These are phyloP conservation scores for Eunapius fragilis DNA, from an alignment of 37 sponge, comb jelly and placozoan genomes.

Conservation along the genomic window DNA sequence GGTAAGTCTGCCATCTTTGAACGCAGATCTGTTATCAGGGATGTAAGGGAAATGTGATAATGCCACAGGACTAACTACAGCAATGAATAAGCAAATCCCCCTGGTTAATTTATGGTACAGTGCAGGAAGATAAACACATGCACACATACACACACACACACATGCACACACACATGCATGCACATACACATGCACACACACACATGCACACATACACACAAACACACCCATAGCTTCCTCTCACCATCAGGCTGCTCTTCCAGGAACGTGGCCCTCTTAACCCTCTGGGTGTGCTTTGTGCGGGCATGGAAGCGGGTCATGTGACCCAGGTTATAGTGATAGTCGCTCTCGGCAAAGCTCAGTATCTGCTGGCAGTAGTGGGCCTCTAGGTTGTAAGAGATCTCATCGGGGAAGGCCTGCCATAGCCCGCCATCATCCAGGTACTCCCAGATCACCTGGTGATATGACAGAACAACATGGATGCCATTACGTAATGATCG, in stretches of 20 bases:
- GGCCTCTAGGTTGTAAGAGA: conserved; percentile 46
- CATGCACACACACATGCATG: background rate
- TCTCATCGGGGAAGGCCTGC: conserved; percentile 54
- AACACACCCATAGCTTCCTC: too few species aligned
- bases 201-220: too few species aligned
- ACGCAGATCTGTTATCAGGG: conserved; percentile 31
- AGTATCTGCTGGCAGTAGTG: conserved; percentile 35
- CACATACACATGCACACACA: too few species aligned
- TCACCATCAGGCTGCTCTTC: conserved; percentile 69
- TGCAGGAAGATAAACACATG: too few species aligned
- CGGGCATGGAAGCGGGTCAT: conserved; percentile 56
- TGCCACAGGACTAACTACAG: background rate
- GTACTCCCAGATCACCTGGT: conserved; percentile 81
- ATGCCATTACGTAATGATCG: background rate
- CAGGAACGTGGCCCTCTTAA: conserved; percentile 46
- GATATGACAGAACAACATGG: background rate
- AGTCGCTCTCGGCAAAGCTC: conserved; percentile 39
- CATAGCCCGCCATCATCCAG: conserved; percentile 71
- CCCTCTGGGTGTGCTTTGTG: conserved; percentile 55
- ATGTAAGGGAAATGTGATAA: background rate
- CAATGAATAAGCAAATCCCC: too few species aligned
- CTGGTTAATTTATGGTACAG: too few species aligned
- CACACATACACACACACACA: background rate
- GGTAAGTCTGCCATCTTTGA: conserved; percentile 64
- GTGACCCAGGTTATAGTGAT: conserved; percentile 52